These are phyloP conservation scores for Antechinus flavipes DNA, from an alignment of 2,113 vertebrate genomes.

Conservation along the genomic window DNA sequence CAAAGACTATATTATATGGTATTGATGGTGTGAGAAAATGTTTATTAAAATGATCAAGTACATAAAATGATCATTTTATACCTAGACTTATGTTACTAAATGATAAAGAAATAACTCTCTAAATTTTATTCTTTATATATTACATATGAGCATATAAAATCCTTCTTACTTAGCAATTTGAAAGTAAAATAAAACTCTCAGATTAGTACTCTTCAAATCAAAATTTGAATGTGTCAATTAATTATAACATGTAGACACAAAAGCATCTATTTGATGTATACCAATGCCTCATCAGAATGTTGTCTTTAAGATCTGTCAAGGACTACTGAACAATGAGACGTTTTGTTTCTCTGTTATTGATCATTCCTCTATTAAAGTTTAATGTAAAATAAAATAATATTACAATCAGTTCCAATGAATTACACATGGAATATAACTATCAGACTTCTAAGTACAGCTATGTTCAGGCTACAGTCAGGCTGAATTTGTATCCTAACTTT, in stretches of 20 bases:
- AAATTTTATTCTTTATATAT: not conserved
- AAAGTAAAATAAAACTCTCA: not conserved
- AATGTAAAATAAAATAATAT: not conserved
- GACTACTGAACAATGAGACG: not conserved
- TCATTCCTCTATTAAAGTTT: not conserved
- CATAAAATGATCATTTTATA: conserved; percentile 5
- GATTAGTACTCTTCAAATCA: not conserved
- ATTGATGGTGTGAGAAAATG: not conserved
- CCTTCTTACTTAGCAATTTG: not conserved
- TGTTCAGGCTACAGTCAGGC: not conserved
- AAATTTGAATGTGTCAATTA: not conserved
- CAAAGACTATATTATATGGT: not conserved
- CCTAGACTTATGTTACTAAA: not conserved
- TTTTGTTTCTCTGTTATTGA: not conserved
- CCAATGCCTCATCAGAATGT: not conserved
- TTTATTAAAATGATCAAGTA: not conserved
- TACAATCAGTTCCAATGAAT: not conserved
- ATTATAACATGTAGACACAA: not conserved
- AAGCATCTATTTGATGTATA: not conserved
- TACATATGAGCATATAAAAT: not conserved
- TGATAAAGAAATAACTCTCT: not conserved
- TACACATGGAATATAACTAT: not conserved
- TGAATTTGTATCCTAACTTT: not conserved
- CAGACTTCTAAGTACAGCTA: not conserved
- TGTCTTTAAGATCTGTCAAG: not conserved